phyloP scores from a whole-genome alignment of 2,113 vertebrate genomes.

The Brachypteracias leptosomus region DNA sequence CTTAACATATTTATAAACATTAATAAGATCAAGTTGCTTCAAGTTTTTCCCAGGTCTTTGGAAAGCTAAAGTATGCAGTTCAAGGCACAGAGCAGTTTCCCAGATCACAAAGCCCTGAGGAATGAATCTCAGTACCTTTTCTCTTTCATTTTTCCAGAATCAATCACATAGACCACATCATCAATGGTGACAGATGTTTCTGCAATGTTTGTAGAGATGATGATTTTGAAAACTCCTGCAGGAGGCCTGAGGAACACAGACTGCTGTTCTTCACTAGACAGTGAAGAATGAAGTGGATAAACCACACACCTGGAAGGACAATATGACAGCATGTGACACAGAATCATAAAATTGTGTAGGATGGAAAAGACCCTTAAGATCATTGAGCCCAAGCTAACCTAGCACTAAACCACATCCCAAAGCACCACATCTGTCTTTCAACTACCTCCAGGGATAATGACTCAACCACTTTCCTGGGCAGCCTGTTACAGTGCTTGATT shows the following conservation, averaged over 20 bases:
- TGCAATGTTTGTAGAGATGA: slow-evolving; percentile 98
- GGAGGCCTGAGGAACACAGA: slow-evolving; percentile 89
- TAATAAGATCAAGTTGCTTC: neutral
- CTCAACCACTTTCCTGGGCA: neutral
- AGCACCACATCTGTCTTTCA: neutral
- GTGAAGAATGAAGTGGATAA: slow-evolving; percentile 92
- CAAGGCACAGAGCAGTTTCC: neutral
- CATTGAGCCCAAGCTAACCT: neutral
- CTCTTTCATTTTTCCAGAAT: slow-evolving; percentile 98
- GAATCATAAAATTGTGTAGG: neutral
- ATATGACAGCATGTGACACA: neutral
- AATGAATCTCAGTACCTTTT: slow-evolving; percentile 80
- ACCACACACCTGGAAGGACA: slow-evolving; percentile 83
- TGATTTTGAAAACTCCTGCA: slow-evolving; percentile 89
- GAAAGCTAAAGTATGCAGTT: neutral
- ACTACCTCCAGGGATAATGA: neutral
- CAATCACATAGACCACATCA: slow-evolving; percentile 94
- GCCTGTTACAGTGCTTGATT: neutral
- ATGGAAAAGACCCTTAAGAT: neutral
- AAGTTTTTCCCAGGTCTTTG: neutral
- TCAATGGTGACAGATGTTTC: slow-evolving; percentile 98
- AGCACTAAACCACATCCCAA: neutral
- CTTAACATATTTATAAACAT: no score
- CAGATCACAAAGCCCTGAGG: neutral
- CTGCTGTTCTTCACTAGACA: slow-evolving; percentile 96